Base-by-base conservation (phyloP, 1,140 invertebrate species). In the Neotoxoptera formosana region DNA sequence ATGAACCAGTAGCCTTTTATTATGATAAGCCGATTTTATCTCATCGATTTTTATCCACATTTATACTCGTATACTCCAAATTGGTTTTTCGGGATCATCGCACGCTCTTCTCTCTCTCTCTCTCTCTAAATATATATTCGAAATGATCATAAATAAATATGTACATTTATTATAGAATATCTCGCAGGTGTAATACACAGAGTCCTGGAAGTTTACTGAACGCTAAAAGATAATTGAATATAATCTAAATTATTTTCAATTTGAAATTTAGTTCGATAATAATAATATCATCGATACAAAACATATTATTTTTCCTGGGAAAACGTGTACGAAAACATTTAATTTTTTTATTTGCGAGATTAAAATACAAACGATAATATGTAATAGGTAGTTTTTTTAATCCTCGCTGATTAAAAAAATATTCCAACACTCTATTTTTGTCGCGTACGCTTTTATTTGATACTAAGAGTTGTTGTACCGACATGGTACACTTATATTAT, bases 1-100 rank as follows among this genome's bases (percentile, higher is more conserved):
- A 89, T 47, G 67, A 76, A 47, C 93, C 87, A 56, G 87, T 67
- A 89, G 87, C 87, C 47, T 93, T 89, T 88, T 89, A 89, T 93
- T 67, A 90, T 93, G 84, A 93, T 93, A 93, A 89, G 84, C 87
- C 56, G 84, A 92, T 92, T 92, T 92, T 91, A 91, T 91, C 90
- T 76, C 45, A 34, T 83, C 90, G 76, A 92, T 81, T 81, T 83
- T 81, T 92, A 92, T 81, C 60, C 76, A 34, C n/a, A 83, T 34
- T 83, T 92, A 83, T 48, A 92, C 90, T 81, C 90, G 67, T 83
- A 92, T 51, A 83, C 81, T 83, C n/a, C 45, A 92, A 92, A 92
- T 92, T 92, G 90, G 60, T 92, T 92, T 92, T 92, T 92, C 23
- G 60, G 90, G 90, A 81, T 92, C 90, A 92, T 92, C 76, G 76